These are phyloP conservation scores for Synergus japonicus DNA, from an alignment of 2,888 invertebrate species.

Conservation along the genomic window DNA sequence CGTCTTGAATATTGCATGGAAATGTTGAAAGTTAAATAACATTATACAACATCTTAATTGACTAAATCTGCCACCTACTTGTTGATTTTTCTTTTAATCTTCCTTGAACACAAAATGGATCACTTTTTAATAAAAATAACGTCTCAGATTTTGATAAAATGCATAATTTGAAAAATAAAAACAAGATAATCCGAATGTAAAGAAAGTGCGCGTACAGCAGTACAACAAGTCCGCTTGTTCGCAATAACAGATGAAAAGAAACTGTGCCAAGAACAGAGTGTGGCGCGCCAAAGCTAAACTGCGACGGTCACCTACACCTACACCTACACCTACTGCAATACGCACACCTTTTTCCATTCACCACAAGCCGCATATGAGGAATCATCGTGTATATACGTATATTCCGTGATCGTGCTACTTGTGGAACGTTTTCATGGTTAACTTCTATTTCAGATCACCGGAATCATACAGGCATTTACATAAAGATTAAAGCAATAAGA, in stretches of 20 bases:
- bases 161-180: background rate
- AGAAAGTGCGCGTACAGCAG: conserved; percentile 23
- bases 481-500: background rate
- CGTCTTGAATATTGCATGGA: background rate
- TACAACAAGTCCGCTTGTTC: conserved; percentile 65
- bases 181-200: background rate
- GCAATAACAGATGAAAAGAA: conserved; percentile 74
- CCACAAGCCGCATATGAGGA: background rate
- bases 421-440: conserved; percentile 7
- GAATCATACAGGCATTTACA: conserved; percentile 7
- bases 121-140: background rate
- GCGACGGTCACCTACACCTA: conserved; percentile 57
- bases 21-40: background rate
- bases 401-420: background rate
- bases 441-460: conserved; percentile 10
- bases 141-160: background rate
- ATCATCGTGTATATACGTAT: background rate
- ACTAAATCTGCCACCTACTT: background rate
- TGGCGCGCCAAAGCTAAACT: conserved; percentile 52
- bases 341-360: conserved; percentile 18
- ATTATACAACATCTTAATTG: background rate
- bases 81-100: background rate
- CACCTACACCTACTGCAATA: conserved; percentile 58
- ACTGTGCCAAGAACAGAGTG: conserved; percentile 75
- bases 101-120: background rate